Conservation (phyloP, 2,888 invertebrate genomes). For the Thyatira batis region DNA sequence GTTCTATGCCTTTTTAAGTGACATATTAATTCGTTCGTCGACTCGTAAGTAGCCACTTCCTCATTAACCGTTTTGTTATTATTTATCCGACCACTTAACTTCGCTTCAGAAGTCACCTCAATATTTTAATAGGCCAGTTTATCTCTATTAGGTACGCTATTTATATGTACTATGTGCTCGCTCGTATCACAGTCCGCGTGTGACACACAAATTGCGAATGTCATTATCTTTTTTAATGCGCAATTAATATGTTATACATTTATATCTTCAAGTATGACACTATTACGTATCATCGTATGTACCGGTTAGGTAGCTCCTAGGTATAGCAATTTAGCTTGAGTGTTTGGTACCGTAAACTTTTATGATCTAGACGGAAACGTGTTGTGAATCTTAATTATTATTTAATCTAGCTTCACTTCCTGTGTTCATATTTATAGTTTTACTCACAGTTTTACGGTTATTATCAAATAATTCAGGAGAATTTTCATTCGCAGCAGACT, state of each 20-base stretch:
- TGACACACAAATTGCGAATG: conserved; percentile 33
- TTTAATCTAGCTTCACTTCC: conserved; percentile 35
- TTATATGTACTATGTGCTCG: conserved; percentile 37
- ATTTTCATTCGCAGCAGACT: background rate
- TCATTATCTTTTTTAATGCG: background rate
- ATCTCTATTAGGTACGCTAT: conserved; percentile 56
- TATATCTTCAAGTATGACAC: background rate
- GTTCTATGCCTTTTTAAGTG: conserved; percentile 70
- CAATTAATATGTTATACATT: background rate
- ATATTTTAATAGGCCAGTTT: conserved; percentile 62
- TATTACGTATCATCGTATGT: background rate
- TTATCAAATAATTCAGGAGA: background rate
- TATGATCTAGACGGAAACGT: conserved; percentile 32
- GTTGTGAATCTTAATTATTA: conserved; percentile 38
- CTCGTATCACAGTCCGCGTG: conserved; percentile 35
- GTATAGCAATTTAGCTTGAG: conserved; percentile 25
- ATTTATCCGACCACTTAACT: conserved; percentile 65
- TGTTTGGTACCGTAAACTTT: conserved; percentile 33
- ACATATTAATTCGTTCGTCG: conserved; percentile 69
- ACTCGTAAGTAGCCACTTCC: conserved; percentile 77
- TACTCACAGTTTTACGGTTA: background rate
- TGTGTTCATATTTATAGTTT: conserved; percentile 17
- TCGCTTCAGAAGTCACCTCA: conserved; percentile 43
- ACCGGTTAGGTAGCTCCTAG: background rate
- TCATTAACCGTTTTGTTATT: conserved; percentile 76